Evolutionary conservation across 2,888 invertebrate genomes (phyloP).

Genomic region (Linhomoeus sp.): DNA sequence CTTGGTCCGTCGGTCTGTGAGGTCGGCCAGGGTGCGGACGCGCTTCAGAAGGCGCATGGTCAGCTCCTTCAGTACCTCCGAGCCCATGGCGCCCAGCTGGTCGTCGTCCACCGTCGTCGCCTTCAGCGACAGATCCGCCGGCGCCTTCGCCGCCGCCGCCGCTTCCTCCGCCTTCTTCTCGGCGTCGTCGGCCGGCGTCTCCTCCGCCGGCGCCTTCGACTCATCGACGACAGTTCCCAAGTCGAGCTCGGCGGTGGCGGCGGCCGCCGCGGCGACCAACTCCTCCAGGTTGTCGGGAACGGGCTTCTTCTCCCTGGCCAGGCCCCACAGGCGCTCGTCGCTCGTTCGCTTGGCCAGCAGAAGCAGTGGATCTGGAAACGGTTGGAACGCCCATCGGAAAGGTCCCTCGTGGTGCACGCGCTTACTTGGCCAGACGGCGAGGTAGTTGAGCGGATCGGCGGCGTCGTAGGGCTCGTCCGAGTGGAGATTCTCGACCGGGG

Average conservation of each 20-base stretch:
- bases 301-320: not conserved
- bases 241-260: too few relatives aligned
- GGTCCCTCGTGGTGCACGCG: too few relatives aligned
- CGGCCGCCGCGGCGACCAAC: too few relatives aligned
- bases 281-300: too few relatives aligned
- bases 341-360: conserved; percentile 12
- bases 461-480: conserved; percentile 16
- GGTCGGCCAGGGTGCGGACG: conserved; percentile 4
- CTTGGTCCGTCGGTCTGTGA: too few relatives aligned
- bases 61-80: conserved; percentile 16
- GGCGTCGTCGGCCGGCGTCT: too few relatives aligned
- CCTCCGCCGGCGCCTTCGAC: too few relatives aligned
- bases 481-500: conserved; percentile 20
- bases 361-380: conserved; percentile 14
- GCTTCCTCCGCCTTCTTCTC: not conserved
- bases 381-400: too few relatives aligned
- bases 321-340: conserved; percentile 7
- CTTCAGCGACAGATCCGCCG: conserved; percentile 4
- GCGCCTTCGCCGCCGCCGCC: not conserved
- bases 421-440: conserved; percentile 16
- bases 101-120: not conserved
- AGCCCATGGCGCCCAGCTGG: conserved; percentile 8
- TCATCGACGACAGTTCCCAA: too few relatives aligned
- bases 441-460: conserved; percentile 14
- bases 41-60: conserved; percentile 11